A percentile compares a stretch with the other conserved stretches of the same genome.
These are phyloP conservation scores for Drosophila ohnishii DNA, from an alignment of 1,140 invertebrate genomes.

Conservation along the genomic window DNA sequence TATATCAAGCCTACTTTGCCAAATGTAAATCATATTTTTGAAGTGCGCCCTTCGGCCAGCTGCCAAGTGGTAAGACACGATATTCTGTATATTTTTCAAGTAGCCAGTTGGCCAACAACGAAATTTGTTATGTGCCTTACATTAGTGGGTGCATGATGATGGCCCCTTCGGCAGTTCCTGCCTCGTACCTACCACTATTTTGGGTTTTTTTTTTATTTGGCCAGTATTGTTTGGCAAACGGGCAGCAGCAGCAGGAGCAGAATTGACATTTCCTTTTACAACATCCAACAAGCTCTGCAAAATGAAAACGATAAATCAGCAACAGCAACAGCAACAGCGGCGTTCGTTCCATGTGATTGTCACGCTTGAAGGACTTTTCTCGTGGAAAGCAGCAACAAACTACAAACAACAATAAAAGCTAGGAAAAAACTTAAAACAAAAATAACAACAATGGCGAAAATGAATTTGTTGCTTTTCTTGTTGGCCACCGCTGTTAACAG, in stretches of 20 bases:
- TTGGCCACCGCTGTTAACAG: conserved; percentile 77
- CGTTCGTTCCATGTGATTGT: conserved; percentile 74
- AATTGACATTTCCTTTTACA: conserved; percentile 82
- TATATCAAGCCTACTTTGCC: conserved; percentile 5
- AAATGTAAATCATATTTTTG: conserved; percentile 18
- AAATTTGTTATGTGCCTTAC: conserved; percentile 74
- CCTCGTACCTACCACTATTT: conserved; percentile 11
- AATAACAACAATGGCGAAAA: conserved; percentile 72
- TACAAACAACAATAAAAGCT: conserved; percentile 57
- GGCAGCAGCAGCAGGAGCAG: conserved; percentile 53
- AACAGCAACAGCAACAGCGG: conserved; percentile 57
- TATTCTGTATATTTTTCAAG: conserved; percentile 28
- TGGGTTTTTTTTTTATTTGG: conserved; percentile 26
- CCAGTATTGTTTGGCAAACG: conserved; percentile 69
- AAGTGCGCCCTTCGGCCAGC: conserved; percentile 36
- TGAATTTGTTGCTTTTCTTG: conserved; percentile 79
- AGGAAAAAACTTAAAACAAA: conserved; percentile 43
- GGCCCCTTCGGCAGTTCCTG: background rate
- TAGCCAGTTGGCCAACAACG: conserved; percentile 32
- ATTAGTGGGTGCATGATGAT: conserved; percentile 57
- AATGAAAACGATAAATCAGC: conserved; percentile 81
- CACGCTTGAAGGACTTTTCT: conserved; percentile 80
- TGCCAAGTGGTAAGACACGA: conserved; percentile 32
- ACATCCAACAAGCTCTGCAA: conserved; percentile 76
- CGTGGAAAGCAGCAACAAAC: conserved; percentile 58